Evolutionary conservation across 1,140 invertebrate genomes (phyloP).

Genomic region (Elysia chlorotica): DNA sequence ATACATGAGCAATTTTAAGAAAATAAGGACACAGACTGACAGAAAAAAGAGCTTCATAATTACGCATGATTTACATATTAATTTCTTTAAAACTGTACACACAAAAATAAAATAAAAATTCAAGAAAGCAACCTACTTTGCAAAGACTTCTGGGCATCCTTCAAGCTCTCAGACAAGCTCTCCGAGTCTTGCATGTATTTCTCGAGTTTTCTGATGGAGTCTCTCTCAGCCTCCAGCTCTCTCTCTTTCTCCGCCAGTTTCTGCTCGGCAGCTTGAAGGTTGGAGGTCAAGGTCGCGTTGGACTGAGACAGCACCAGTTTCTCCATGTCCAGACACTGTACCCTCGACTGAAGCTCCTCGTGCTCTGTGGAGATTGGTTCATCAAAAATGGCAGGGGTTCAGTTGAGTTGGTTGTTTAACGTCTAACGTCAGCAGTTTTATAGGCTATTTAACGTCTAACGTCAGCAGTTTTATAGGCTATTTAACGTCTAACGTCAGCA

Average conservation of each 20-base stretch:
- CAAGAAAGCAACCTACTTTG: constrained; percentile 1
- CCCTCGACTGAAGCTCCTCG: constrained; percentile 13
- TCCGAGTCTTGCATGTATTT: neutral
- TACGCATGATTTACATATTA: no score
- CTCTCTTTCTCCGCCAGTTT: constrained; percentile 6
- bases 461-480: no score
- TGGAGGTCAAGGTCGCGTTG: constrained; percentile 19
- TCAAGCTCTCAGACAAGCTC: neutral
- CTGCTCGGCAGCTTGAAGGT: constrained; percentile 5
- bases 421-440: no score
- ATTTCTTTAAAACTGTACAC: no score
- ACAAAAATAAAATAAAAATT: neutral
- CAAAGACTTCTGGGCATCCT: neutral
- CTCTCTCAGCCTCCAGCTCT: neutral
- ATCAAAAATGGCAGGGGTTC: no score
- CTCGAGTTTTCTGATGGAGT: neutral
- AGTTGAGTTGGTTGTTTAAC: no score
- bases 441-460: no score
- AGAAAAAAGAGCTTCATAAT: no score
- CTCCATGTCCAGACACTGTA: constrained; percentile 32
- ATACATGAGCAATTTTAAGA: no score
- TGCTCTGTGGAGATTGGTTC: constrained; percentile 17
- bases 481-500: no score
- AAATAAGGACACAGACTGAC: no score
- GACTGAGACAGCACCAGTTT: constrained; percentile 25